Evolutionary conservation across 2,797 vertebrate genomes (phyloP).

Genomic region (Rhincodon typus): DNA sequence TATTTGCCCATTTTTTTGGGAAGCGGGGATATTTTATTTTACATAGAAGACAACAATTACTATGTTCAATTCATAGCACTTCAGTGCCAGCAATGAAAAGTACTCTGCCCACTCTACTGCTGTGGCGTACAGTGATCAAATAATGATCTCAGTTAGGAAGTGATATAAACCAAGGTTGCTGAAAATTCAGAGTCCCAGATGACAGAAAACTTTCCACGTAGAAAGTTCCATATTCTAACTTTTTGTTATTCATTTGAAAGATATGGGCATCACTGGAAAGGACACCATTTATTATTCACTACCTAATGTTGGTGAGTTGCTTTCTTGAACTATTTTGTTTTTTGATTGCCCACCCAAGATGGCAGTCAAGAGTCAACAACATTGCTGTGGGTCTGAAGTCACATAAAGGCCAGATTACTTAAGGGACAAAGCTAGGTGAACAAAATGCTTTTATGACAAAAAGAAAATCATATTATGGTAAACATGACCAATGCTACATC

Average conservation of each 20-base stretch:
- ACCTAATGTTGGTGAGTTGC: background rate
- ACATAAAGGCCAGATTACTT: no score
- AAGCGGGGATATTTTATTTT: background rate
- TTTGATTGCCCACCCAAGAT: background rate
- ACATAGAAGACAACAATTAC: background rate
- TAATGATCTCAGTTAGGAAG: background rate
- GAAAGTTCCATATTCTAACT: background rate
- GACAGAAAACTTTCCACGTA: background rate
- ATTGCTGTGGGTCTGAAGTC: background rate
- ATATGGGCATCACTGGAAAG: background rate
- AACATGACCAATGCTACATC: background rate
- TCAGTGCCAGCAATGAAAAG: no score
- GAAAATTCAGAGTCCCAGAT: background rate
- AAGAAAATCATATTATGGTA: background rate
- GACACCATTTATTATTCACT: background rate
- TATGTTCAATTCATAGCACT: background rate
- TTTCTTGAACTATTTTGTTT: no score
- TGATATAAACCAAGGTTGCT: background rate
- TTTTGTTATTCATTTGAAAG: background rate
- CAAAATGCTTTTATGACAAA: background rate
- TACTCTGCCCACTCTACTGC: background rate
- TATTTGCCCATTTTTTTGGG: background rate
- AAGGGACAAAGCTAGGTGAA: background rate
- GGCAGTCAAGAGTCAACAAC: background rate
- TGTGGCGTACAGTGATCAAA: background rate